Evolutionary conservation across 2,888 invertebrate species (phyloP).

Genomic region (Cataglyphis cursor): DNA sequence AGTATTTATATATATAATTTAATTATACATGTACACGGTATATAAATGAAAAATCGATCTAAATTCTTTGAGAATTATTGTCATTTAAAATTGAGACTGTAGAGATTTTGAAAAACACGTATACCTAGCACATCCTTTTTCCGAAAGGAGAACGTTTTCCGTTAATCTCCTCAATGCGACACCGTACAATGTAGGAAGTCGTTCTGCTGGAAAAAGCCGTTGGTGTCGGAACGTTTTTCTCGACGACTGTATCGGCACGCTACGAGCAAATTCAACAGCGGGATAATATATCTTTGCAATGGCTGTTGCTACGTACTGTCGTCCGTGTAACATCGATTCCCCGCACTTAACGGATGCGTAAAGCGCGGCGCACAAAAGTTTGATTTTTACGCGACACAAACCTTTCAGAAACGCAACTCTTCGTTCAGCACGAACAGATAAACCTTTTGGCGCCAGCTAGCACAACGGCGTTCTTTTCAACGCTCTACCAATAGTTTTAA

Average conservation of each 20-base stretch:
- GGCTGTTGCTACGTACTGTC: conserved; percentile 34
- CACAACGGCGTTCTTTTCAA: conserved; percentile 27
- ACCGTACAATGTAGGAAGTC: conserved; percentile 48
- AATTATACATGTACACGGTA: no score
- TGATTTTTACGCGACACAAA: conserved; percentile 44
- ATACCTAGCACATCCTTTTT: conserved; percentile 4
- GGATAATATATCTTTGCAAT: conserved; percentile 53
- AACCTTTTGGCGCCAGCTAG: conserved; percentile 1
- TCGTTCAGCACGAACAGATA: conserved; percentile 42
- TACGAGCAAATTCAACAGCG: conserved; percentile 52
- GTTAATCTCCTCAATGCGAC: conserved; percentile 46
- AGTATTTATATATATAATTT: no score
- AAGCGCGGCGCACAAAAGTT: conserved; percentile 38
- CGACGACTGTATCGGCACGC: conserved; percentile 44
- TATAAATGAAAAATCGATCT: background rate
- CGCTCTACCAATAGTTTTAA: conserved; percentile 29
- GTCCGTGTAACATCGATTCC: conserved; percentile 50
- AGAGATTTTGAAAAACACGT: background rate
- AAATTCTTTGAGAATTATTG: background rate
- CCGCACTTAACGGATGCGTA: conserved; percentile 48
- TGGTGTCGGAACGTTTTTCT: conserved; percentile 48
- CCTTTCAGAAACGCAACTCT: conserved; percentile 38
- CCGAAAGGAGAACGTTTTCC: conserved; percentile 31
- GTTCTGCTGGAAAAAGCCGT: conserved; percentile 40
- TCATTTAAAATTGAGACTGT: conserved; percentile 5